Base-by-base conservation (phyloP, 2,113 vertebrate species). In the Egretta garzetta region DNA sequence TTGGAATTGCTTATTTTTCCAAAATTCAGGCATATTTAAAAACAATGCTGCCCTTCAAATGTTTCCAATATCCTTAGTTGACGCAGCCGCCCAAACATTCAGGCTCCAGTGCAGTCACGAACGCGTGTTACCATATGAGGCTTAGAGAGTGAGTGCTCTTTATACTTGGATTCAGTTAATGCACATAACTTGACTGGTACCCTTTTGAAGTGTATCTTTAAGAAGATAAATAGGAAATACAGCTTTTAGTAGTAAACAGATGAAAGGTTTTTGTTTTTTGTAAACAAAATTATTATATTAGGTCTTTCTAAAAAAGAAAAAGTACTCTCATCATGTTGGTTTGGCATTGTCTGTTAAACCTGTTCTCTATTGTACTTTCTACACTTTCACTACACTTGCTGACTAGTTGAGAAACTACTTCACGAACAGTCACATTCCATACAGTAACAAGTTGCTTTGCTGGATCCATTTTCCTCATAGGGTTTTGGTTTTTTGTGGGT, bases 271-370 rank as follows among this genome's bases (percentile, higher is more conserved):
- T 86, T 80, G 62, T 35, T 71, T 72, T 70, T 82, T 94, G 83
- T 97, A 97, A 98, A 97, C 96, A 96, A 93, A 95, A 94, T 67
- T 12, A 27, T 55, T 16, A 4, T 66, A 80, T 88, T 87, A 93
- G 41, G 60, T 85, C 80, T 84, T 91, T 80, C 83, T 81, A 49
- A 45, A 45, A 45, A 47, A 47, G 2, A 3, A 13, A 18, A 88
- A 56, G 52, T 49, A 71, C 37, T 86, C 67, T 75, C 50, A 56
- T 76, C 45, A 79, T 49, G 17, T 30, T 33, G 17, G n/a, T 96
- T 94, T 96, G 96, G 91, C 92, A 93, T 86, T 95, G 95, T 97
- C 93, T 96, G 63, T 95, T 80, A 93, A 92, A 96, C 82, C 77
- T 92, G 55, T 88, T 96, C 90, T 83, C 90, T 95, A 75, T 72